Percentiles rank a stretch among this genome's conserved stretches.
These are phyloP conservation scores for Cheilosia scutellata DNA, from an alignment of 2,888 invertebrate species.

Conservation along the genomic window DNA sequence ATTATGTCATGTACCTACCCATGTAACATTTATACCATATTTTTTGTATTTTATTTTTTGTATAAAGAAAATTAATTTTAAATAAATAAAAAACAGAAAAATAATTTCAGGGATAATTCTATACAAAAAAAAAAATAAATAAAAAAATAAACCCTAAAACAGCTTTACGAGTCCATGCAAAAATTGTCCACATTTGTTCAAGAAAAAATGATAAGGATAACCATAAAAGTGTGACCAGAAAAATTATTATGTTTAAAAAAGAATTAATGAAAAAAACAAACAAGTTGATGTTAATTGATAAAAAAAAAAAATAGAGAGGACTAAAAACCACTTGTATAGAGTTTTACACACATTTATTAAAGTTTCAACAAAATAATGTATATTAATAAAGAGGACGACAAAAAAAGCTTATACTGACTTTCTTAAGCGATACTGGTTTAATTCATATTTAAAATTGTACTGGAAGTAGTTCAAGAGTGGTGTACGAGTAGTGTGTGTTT, in stretches of 20 bases:
- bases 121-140: constrained; percentile 1
- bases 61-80: constrained; percentile 41
- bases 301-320: constrained; percentile 1
- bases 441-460: constrained; percentile 45
- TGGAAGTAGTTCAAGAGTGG: constrained; percentile 57
- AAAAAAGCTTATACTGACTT: constrained; percentile 65
- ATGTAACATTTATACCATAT: constrained; percentile 4
- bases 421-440: constrained; percentile 57
- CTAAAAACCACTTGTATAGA: constrained; percentile 35
- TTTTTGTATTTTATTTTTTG: constrained; percentile 31
- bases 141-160: constrained; percentile 48
- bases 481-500: constrained; percentile 54
- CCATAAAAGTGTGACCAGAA: constrained; percentile 26
- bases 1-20: constrained; percentile 11
- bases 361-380: constrained; percentile 11
- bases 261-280: constrained; percentile 9
- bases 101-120: constrained; percentile 20
- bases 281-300: not conserved
- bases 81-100: constrained; percentile 9
- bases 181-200: constrained; percentile 82
- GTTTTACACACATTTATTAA: constrained; percentile 62
- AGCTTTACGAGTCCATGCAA: constrained; percentile 83
- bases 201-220: constrained; percentile 35
- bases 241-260: constrained; percentile 13
- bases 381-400: constrained; percentile 57